Percentiles rank a stretch among this genome's conserved stretches.
phyloP scores from a whole-genome alignment of 2,797 vertebrate species.

The Otus scops region DNA sequence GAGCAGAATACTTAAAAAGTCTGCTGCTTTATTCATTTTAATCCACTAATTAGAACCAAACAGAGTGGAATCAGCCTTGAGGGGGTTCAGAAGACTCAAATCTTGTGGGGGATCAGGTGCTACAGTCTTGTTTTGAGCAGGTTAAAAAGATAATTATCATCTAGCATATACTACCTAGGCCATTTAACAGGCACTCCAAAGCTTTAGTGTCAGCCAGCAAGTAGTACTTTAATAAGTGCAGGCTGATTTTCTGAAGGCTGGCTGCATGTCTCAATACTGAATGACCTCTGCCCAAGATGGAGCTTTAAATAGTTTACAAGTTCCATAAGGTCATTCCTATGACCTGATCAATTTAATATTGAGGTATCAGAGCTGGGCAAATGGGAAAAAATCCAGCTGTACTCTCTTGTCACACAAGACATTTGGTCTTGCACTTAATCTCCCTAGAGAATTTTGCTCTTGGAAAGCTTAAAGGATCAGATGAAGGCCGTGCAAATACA shows the following conservation, averaged over 20 bases:
- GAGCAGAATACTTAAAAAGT: neutral
- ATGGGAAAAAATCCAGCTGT: neutral
- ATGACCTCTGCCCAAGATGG: neutral
- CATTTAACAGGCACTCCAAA: neutral
- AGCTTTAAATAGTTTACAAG: neutral
- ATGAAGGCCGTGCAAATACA: slow-evolving; percentile 19
- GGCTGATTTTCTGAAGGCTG: neutral
- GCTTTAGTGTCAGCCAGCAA: neutral
- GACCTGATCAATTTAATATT: neutral
- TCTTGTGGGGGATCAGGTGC: neutral
- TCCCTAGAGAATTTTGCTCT: slow-evolving; percentile 33
- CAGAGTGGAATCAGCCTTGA: neutral
- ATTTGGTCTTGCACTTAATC: neutral
- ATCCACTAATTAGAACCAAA: neutral
- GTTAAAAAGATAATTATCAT: neutral
- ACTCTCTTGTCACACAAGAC: neutral
- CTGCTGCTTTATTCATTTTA: neutral
- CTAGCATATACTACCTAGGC: neutral
- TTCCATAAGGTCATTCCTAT: neutral
- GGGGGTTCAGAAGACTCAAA: neutral
- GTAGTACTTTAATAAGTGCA: neutral
- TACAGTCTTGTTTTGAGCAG: neutral
- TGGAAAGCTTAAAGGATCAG: slow-evolving; percentile 17
- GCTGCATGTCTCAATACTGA: neutral
- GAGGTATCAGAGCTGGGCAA: neutral